A percentile compares a stretch with the other conserved stretches of the same genome.
phyloP scores from a whole-genome alignment of 1,140 invertebrate species.

The Holcopasites calliopsidis region DNA sequence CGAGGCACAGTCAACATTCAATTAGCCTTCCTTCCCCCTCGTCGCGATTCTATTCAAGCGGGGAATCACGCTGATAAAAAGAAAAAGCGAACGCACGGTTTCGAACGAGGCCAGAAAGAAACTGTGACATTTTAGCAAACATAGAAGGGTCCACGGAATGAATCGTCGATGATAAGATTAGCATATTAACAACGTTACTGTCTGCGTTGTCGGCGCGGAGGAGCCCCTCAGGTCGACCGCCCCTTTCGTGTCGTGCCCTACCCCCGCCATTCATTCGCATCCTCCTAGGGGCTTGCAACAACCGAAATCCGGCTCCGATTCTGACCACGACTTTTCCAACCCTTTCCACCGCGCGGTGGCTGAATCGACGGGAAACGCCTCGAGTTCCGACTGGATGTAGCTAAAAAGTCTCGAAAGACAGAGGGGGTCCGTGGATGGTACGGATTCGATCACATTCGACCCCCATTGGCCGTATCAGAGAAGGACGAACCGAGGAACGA shows the following conservation, averaged over 20 bases:
- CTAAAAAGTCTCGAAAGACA: slow-evolving; percentile 52
- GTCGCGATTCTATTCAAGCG: too few species aligned
- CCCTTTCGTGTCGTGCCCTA: slow-evolving; percentile 63
- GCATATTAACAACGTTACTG: slow-evolving; percentile 66
- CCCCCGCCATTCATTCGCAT: slow-evolving; percentile 62
- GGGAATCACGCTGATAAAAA: too few species aligned
- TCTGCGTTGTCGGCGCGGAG: slow-evolving; percentile 35
- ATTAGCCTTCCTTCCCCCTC: too few species aligned
- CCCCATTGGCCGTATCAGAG: slow-evolving; percentile 38
- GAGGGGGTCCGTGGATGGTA: neutral
- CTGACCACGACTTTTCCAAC: slow-evolving; percentile 63
- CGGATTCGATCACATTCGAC: slow-evolving; percentile 14
- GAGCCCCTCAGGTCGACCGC: slow-evolving; percentile 50
- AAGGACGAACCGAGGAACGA: slow-evolving; percentile 33
- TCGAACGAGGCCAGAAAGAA: neutral
- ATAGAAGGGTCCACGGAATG: slow-evolving; percentile 49
- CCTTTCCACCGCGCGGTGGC: slow-evolving; percentile 34
- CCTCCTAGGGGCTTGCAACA: slow-evolving; percentile 39
- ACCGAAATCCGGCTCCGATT: slow-evolving; percentile 46
- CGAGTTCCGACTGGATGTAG: slow-evolving; percentile 33
- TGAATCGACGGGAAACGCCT: slow-evolving; percentile 51
- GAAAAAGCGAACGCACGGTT: too few species aligned
- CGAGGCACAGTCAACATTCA: too few species aligned
- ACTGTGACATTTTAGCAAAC: slow-evolving; percentile 20
- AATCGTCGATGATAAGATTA: slow-evolving; percentile 67